phyloP scores from a whole-genome alignment of 2,797 vertebrate genomes.

The Myotis myotis region DNA sequence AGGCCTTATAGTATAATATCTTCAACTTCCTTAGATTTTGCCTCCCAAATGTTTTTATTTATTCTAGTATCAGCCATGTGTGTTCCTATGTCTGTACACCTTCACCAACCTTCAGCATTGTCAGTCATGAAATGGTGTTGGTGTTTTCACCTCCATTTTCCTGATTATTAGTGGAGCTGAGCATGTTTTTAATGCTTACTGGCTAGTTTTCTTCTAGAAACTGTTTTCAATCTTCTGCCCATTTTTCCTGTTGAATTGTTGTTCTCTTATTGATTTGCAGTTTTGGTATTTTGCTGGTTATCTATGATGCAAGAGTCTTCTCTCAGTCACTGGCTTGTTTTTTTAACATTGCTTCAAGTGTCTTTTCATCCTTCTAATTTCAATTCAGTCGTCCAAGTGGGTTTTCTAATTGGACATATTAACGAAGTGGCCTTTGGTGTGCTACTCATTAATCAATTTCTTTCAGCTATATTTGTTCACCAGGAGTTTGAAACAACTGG shows the following conservation, averaged over 20 bases:
- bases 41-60: constrained; percentile 25
- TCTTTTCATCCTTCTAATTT: constrained; percentile 66
- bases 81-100: neutral
- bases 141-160: constrained; percentile 41
- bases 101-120: neutral
- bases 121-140: neutral
- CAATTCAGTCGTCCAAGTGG: constrained; percentile 17
- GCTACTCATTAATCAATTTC: constrained; percentile 50
- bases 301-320: neutral
- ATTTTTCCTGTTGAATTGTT: neutral
- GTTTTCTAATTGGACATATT: constrained; percentile 44
- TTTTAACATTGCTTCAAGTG: constrained; percentile 33
- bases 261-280: neutral
- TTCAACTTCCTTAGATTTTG: neutral
- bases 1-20: neutral
- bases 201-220: neutral
- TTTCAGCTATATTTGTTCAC: constrained; percentile 55
- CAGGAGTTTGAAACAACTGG: constrained; percentile 58
- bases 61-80: neutral
- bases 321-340: constrained; percentile 34
- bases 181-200: neutral
- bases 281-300: constrained; percentile 5
- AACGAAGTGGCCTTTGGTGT: constrained; percentile 24
- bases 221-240: neutral
- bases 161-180: neutral